These are phyloP conservation scores for Strix uralensis DNA, from an alignment of 2,113 vertebrate genomes.

Conservation along the genomic window DNA sequence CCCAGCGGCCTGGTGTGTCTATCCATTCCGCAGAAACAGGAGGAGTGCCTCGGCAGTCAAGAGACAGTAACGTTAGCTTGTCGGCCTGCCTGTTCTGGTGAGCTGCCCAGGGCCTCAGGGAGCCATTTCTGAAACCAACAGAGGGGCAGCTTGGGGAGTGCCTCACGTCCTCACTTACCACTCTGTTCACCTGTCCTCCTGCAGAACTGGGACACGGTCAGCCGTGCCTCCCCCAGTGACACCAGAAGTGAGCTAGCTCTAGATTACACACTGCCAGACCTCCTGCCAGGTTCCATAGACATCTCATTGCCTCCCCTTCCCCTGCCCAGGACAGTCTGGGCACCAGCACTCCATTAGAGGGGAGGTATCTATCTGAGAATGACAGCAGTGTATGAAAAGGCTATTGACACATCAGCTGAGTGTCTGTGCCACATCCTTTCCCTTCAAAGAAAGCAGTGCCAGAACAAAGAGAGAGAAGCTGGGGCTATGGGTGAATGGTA, in stretches of 20 bases:
- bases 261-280: neutral
- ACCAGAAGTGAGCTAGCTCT: neutral
- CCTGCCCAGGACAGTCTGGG: neutral
- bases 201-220: neutral
- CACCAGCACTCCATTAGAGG: neutral
- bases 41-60: neutral
- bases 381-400: neutral
- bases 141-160: neutral
- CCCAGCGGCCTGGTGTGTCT: neutral
- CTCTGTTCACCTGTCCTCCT: neutral
- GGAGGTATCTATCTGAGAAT: neutral
- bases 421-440: neutral
- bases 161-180: fast-evolving
- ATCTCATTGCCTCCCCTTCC: neutral
- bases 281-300: neutral
- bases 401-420: neutral
- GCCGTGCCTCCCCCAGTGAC: neutral
- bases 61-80: neutral
- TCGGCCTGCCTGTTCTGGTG: fast-evolving
- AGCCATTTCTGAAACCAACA: neutral
- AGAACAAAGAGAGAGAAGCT: neutral
- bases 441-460: neutral
- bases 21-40: neutral
- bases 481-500: neutral
- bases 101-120: neutral